These are phyloP conservation scores for Marcusenius ussheri DNA, from an alignment of 2,113 vertebrate genomes.

Conservation along the genomic window DNA sequence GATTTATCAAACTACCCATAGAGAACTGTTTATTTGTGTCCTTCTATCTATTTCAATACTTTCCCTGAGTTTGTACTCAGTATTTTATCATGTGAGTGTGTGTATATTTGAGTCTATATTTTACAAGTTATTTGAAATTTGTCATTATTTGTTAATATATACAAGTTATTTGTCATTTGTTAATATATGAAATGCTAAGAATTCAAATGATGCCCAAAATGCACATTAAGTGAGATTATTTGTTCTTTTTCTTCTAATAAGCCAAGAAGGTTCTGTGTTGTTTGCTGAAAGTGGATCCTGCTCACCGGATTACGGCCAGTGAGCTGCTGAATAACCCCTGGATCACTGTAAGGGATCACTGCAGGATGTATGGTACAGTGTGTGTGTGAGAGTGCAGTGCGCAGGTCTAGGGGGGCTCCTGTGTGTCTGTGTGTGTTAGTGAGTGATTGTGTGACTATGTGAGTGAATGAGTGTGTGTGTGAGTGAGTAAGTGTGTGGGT, in stretches of 20 bases:
- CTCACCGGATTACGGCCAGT: slow-evolving; percentile 67
- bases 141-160: too few relatives aligned
- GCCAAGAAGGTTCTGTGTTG: slow-evolving; percentile 62
- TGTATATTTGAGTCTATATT: background rate
- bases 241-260: slow-evolving; percentile 38
- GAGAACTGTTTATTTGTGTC: background rate
- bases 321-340: slow-evolving; percentile 66
- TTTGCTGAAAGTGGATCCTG: slow-evolving; percentile 67
- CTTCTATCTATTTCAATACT: background rate
- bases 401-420: background rate
- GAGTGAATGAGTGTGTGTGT: background rate
- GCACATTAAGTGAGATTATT: background rate
- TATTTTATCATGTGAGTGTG: background rate
- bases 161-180: too few relatives aligned
- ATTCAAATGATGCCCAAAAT: background rate
- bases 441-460: too few relatives aligned
- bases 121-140: background rate
- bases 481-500: background rate
- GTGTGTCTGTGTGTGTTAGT: background rate
- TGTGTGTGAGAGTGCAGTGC: background rate
- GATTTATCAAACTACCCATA: background rate
- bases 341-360: slow-evolving; percentile 57
- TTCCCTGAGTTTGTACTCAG: background rate
- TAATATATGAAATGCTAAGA: background rate
- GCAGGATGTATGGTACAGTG: slow-evolving; percentile 12